Percentiles rank a stretch among this genome's conserved stretches.
Conservation (phyloP, 2,888 invertebrate species). For the Sinhomidia bicolor region DNA sequence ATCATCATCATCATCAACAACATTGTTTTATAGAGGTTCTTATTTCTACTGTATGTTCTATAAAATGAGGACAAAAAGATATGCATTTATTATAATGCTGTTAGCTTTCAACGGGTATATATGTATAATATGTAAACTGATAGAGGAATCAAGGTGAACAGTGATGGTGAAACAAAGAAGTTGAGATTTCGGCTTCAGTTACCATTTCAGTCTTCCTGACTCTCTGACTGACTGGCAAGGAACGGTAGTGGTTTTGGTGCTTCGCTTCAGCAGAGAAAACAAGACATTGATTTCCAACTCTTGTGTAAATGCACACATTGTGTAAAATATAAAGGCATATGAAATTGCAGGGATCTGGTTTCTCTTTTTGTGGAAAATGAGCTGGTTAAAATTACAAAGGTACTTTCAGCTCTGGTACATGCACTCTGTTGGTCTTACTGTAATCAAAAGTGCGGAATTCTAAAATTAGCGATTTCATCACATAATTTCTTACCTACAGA, state of each 20-base stretch:
- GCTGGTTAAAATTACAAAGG: background rate
- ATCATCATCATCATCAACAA: background rate
- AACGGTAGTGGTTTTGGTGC: background rate
- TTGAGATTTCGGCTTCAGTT: conserved; percentile 1
- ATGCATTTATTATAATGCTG: too few species aligned
- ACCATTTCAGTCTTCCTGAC: background rate
- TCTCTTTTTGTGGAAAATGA: background rate
- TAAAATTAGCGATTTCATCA: background rate
- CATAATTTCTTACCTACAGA: too few species aligned
- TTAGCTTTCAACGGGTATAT: too few species aligned
- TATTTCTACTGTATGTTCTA: background rate
- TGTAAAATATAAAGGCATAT: background rate
- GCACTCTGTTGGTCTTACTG: background rate
- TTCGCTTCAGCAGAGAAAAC: background rate
- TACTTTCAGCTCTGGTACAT: too few species aligned
- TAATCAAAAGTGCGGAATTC: background rate
- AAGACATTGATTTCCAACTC: background rate
- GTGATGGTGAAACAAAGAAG: conserved; percentile 11
- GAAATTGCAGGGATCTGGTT: background rate
- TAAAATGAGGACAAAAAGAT: background rate
- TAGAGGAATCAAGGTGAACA: background rate
- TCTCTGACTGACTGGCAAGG: too few species aligned
- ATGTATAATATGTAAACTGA: background rate
- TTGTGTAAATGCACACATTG: background rate
- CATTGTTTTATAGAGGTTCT: background rate